phyloP scores from a whole-genome alignment of 2,797 vertebrate species.

The Remorina albescens region DNA sequence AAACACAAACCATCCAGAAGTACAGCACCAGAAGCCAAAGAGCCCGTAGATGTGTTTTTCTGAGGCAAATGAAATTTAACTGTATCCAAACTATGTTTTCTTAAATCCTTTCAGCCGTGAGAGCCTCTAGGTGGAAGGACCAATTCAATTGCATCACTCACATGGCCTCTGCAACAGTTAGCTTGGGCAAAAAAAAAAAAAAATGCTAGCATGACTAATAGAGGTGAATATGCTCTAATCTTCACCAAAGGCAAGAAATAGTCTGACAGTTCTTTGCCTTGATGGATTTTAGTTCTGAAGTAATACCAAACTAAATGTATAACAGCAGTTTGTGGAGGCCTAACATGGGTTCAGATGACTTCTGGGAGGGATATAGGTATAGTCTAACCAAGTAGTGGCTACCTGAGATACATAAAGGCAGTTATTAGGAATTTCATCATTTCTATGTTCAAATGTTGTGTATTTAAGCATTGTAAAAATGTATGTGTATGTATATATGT shows the following conservation, averaged over 20 bases:
- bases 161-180: constrained; percentile 22
- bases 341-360: not conserved
- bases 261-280: constrained; percentile 6
- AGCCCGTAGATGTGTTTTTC: constrained; percentile 15
- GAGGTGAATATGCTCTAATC: constrained; percentile 33
- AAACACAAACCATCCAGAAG: constrained; percentile 16
- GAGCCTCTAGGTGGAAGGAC: constrained; percentile 24
- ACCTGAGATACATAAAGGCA: not conserved
- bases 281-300: not conserved
- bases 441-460: not conserved
- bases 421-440: not conserved
- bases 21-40: constrained; percentile 24
- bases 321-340: not conserved
- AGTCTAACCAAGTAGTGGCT: not conserved
- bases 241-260: constrained; percentile 19
- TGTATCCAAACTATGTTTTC: constrained; percentile 43
- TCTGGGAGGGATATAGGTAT: not conserved
- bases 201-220: constrained; percentile 40
- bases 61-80: constrained; percentile 37
- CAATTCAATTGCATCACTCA: constrained; percentile 43
- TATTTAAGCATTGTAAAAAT: not conserved
- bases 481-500: not conserved
- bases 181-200: constrained; percentile 27
- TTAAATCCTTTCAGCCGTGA: constrained; percentile 29
- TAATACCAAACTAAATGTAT: not conserved